Evolutionary conservation across 2,888 invertebrate genomes (phyloP).

Genomic region (Plutella xylostella): DNA sequence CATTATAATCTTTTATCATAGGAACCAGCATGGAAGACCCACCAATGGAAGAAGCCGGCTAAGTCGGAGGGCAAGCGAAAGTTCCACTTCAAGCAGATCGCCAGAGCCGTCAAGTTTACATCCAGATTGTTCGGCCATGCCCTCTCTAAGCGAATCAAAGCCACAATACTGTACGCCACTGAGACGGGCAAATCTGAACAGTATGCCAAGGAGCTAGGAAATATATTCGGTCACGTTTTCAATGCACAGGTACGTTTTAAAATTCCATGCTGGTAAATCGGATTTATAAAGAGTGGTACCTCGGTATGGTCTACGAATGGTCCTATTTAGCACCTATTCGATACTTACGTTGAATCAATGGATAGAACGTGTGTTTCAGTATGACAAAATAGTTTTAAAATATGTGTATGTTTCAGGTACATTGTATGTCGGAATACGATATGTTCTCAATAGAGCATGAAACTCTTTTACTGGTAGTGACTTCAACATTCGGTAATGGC

Average conservation of each 20-base stretch:
- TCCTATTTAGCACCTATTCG: too few species aligned
- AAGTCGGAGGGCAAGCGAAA: slow-evolving; percentile 81
- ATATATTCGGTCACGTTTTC: slow-evolving; percentile 92
- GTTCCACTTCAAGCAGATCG: slow-evolving; percentile 96
- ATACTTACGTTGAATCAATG: too few species aligned
- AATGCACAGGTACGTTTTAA: slow-evolving; percentile 82
- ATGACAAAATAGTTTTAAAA: too few species aligned
- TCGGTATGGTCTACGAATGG: too few species aligned
- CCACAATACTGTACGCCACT: slow-evolving; percentile 93
- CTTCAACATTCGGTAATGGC: slow-evolving; percentile 97
- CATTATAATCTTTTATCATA: slow-evolving; percentile 27
- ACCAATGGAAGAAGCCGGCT: slow-evolving; percentile 77
- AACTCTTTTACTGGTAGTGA: slow-evolving; percentile 88
- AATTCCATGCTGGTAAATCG: too few species aligned
- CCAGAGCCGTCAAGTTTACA: slow-evolving; percentile 95
- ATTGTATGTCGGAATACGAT: slow-evolving; percentile 94
- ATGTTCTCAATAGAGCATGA: slow-evolving; percentile 95
- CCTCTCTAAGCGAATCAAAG: slow-evolving; percentile 91
- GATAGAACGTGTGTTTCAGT: too few species aligned
- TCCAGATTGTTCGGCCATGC: slow-evolving; percentile 95
- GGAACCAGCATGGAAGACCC: slow-evolving; percentile 92
- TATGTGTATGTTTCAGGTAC: too few species aligned
- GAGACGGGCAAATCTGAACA: slow-evolving; percentile 97
- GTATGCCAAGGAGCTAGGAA: slow-evolving; percentile 90
- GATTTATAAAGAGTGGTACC: too few species aligned